Percentiles rank a stretch among this genome's conserved stretches.
These are phyloP conservation scores for Crenuchus spilurus DNA, from an alignment of 2,797 vertebrate genomes.

Conservation along the genomic window DNA sequence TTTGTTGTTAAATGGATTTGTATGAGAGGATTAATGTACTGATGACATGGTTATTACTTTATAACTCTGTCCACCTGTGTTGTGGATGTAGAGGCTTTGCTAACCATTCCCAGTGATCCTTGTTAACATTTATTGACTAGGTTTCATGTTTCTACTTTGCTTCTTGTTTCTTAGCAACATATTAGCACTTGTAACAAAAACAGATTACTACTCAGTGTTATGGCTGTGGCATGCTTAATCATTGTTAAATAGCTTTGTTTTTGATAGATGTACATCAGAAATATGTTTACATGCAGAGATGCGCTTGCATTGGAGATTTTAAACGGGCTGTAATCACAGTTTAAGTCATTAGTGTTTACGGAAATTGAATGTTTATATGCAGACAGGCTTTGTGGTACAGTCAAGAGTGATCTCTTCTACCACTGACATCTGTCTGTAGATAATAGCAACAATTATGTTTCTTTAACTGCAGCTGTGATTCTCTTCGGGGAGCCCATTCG, in stretches of 20 bases:
- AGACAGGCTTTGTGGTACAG: not conserved
- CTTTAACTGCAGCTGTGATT: constrained; percentile 78
- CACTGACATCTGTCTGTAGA: not conserved
- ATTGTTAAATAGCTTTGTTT: not conserved
- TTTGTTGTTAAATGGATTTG: constrained; percentile 19
- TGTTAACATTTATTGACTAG: not conserved
- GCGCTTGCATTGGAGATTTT: too few relatives aligned
- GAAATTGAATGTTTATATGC: not conserved
- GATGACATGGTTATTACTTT: not conserved
- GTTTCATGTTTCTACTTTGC: not conserved
- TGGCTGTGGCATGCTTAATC: not conserved
- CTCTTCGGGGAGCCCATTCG: constrained; percentile 88
- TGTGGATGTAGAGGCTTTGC: constrained; percentile 3
- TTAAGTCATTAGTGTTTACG: not conserved
- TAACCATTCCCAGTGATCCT: constrained; percentile 1
- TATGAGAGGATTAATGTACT: not conserved
- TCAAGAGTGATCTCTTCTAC: too few relatives aligned
- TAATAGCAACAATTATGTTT: not conserved
- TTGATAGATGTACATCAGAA: too few relatives aligned
- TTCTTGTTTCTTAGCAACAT: not conserved
- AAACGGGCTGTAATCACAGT: not conserved
- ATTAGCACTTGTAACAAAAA: not conserved
- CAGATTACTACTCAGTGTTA: not conserved
- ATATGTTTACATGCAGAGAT: too few relatives aligned
- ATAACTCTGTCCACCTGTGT: not conserved